Evolutionary conservation across 1,140 invertebrate species (phyloP), one percentile per base, ranked within the genome.

Genomic region (Hermetia illucens): DNA sequence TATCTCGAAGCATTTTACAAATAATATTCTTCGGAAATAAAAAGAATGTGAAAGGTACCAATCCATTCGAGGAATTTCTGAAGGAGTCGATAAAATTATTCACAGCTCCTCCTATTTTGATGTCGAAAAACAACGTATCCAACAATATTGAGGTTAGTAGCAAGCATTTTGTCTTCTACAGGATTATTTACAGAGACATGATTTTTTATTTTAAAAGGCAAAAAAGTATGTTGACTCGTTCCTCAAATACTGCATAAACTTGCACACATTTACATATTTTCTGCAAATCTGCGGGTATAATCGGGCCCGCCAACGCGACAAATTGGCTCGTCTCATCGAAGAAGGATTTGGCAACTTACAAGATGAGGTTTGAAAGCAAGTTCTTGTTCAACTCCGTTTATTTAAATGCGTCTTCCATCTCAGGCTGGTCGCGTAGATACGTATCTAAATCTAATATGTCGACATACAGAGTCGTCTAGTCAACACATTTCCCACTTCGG

Each of bases 261-360:
- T 84, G n/a, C 72, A 80, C 16, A 81, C 91, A 6, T 89, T 96
- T 54, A 80, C 78, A 10, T 79, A 74, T 42, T 67, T 97, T 18
- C 68, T 97, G n/a, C 83, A 92, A 53, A 75, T 91, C 27, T 90
- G 82, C 53, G 92, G 93, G 3, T 90, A 95, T 55, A 98, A 97
- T 66, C 67, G 90, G 43, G 92, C 93, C 3, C 66, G 93, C 21
- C 92, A 96, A 61, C 68, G 92, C 37, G 92, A 96, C 56, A 94
- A 93, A 66, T 66, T 95, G 40, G 88, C 86, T 9, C 74, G 89
- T 49, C 62, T 96, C 21, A 64, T 97, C 12, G 89, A 92, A 44
- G 91, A 95, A 45, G 68, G 69, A 31, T 84, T 96, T 53, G 83
- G 85, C 4, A 70, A 73, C 18, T 63, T 97, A n/a, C 91, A 96